phyloP scores from a whole-genome alignment of 2,797 vertebrate species.

The Enteromius trimaculatus region DNA sequence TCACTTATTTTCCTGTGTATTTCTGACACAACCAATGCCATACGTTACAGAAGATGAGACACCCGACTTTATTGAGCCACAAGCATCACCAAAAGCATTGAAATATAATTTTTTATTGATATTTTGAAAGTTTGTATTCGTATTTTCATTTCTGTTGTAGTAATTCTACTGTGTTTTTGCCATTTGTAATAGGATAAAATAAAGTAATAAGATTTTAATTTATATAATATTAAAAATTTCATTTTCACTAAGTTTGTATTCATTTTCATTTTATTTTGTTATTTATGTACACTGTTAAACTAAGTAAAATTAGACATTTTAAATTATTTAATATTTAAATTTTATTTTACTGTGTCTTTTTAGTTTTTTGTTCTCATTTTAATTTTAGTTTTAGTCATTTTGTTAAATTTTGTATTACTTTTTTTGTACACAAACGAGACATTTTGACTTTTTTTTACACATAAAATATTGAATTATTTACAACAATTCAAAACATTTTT shows the following conservation, averaged over 20 bases:
- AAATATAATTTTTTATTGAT: neutral
- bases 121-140: neutral
- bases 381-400: neutral
- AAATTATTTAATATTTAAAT: neutral
- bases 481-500: too few species aligned
- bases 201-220: too few species aligned
- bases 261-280: too few species aligned
- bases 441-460: too few species aligned
- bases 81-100: neutral
- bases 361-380: neutral
- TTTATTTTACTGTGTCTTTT: neutral
- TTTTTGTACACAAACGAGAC: neutral
- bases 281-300: neutral
- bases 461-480: too few species aligned
- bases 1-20: constrained; percentile 26
- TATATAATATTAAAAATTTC: neutral
- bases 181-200: neutral
- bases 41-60: constrained; percentile 32
- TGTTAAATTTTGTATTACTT: neutral
- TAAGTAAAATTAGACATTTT: too few species aligned
- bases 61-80: neutral
- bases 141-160: neutral
- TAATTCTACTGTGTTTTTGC: neutral
- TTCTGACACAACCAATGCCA: constrained; percentile 33
- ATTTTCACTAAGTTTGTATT: too few species aligned